Evolutionary conservation across 2,113 vertebrate genomes (phyloP).

Genomic region (Pterocles burchelli): DNA sequence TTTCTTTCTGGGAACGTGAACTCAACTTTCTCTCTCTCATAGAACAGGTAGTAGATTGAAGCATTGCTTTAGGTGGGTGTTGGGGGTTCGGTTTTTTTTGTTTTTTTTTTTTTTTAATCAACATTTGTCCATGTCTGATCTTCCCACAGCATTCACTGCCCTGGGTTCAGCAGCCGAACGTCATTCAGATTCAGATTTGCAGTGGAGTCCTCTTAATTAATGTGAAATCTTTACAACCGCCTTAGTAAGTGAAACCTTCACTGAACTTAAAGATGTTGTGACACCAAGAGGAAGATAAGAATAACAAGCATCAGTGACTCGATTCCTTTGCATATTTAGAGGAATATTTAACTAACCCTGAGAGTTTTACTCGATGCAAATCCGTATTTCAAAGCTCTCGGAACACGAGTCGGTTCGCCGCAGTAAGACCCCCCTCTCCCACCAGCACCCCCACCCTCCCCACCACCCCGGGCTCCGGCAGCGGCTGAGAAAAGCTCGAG

Average conservation of each 20-base stretch:
- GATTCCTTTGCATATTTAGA: conserved; percentile 49
- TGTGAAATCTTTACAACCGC: conserved; percentile 50
- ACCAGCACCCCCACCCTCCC: not conserved
- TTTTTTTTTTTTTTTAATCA: not conserved
- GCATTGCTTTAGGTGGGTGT: not conserved
- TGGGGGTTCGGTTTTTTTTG: not conserved
- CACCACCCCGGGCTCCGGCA: not conserved
- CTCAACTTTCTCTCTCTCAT: not conserved
- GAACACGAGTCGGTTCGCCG: not conserved
- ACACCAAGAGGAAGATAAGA: conserved; percentile 48
- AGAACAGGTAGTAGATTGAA: not conserved
- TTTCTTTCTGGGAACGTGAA: not conserved
- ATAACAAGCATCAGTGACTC: conserved; percentile 61
- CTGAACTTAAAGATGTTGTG: conserved; percentile 61
- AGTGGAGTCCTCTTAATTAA: conserved; percentile 57
- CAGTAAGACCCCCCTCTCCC: not conserved
- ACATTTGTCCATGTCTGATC: conserved; percentile 6
- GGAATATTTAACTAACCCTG: conserved; percentile 40
- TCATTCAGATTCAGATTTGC: conserved; percentile 50
- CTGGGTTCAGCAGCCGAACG: conserved; percentile 20
- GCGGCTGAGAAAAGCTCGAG: not conserved
- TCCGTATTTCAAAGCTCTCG: conserved; percentile 9
- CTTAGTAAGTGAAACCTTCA: conserved; percentile 56
- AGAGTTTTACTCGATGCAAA: conserved; percentile 44
- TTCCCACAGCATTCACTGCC: not conserved